These are phyloP conservation scores for Sylvilagus floridanus DNA, from an alignment of 2,797 vertebrate genomes.

Conservation along the genomic window DNA sequence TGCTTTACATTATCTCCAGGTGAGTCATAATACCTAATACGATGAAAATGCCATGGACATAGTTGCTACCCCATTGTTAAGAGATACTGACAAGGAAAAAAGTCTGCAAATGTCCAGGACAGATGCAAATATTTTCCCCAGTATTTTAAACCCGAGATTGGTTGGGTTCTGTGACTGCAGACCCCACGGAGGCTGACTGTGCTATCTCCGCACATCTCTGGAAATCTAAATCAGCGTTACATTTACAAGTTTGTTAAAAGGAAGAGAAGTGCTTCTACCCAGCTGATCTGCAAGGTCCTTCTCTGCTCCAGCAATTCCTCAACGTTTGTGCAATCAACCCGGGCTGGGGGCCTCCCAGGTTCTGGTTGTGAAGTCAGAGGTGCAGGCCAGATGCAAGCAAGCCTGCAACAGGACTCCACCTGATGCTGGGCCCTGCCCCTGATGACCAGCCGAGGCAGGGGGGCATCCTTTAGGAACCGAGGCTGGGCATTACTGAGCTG, in stretches of 20 bases:
- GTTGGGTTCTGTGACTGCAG: no score
- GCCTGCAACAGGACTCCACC: background rate
- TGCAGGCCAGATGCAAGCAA: background rate
- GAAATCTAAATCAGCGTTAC: background rate
- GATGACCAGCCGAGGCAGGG: background rate
- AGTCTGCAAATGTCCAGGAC: no score
- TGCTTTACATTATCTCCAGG: no score
- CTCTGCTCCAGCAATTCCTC: fast-evolving
- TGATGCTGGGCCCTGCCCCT: background rate
- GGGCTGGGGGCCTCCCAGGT: background rate
- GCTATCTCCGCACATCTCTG: background rate
- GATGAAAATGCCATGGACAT: no score
- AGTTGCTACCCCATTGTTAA: no score
- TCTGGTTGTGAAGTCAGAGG: background rate
- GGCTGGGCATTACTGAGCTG: background rate
- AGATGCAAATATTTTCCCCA: no score
- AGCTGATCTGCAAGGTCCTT: background rate
- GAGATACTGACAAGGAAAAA: no score
- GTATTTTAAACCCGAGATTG: no score
- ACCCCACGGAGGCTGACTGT: background rate
- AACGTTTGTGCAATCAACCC: background rate
- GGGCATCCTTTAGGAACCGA: background rate
- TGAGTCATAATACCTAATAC: no score
- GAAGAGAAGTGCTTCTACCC: background rate
- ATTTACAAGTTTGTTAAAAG: background rate